Conservation (phyloP, 2,113 vertebrate genomes). For the Thryonomys swinderianus region DNA sequence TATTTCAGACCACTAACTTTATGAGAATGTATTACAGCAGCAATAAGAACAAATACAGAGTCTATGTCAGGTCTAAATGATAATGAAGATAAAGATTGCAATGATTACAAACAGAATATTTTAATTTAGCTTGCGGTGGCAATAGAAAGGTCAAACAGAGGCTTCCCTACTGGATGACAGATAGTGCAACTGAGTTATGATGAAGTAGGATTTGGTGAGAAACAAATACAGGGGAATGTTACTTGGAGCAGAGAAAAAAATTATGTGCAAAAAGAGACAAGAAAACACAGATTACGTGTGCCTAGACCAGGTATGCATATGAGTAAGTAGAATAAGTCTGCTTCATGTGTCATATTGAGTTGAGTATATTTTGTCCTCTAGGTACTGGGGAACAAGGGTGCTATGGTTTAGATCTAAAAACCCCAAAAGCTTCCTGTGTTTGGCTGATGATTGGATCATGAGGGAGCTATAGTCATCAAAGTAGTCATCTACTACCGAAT, state of each 20-base stretch:
- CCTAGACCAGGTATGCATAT: not conserved
- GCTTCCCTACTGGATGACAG: not conserved
- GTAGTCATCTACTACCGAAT: not conserved
- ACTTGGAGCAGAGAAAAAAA: not conserved
- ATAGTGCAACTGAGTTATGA: not conserved
- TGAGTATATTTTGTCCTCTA: not conserved
- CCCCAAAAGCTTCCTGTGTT: not conserved
- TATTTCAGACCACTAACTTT: constrained; percentile 7
- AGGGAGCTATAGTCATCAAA: not conserved
- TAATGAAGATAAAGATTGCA: not conserved
- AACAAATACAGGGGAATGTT: not conserved
- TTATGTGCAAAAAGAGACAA: not conserved
- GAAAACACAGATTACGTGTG: not conserved
- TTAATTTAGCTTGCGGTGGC: not conserved
- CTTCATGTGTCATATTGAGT: not conserved
- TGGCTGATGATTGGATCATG: not conserved
- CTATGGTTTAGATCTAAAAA: not conserved
- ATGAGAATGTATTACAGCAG: not conserved
- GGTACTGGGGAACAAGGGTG: not conserved
- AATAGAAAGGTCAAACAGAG: not conserved
- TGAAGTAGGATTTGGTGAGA: not conserved
- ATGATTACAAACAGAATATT: not conserved
- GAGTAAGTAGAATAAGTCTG: not conserved
- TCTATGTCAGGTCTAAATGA: not conserved
- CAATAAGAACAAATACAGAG: not conserved